These are phyloP conservation scores for Bolinopsis microptera DNA, from an alignment of 37 sponge, comb jelly and placozoan species.

Conservation along the genomic window DNA sequence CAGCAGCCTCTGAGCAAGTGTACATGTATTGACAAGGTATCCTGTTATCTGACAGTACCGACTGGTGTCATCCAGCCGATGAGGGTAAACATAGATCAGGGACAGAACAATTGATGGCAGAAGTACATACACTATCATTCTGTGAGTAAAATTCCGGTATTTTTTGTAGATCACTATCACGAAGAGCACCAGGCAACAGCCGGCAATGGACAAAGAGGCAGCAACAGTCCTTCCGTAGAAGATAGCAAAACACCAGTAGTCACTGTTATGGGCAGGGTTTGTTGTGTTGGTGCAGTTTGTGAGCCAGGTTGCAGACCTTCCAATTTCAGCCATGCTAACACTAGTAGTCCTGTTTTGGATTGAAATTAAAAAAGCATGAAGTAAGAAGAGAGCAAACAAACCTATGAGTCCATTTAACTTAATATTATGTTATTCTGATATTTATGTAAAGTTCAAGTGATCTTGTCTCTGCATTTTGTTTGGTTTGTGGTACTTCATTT, in stretches of 20 bases:
- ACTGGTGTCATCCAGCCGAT: neutral
- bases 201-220: conserved; percentile 1
- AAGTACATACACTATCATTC: neutral
- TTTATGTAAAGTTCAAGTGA: too few relatives aligned
- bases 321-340: neutral
- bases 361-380: too few relatives aligned
- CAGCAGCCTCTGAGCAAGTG: neutral
- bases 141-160: neutral
- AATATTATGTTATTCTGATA: too few relatives aligned
- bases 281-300: conserved; percentile 1
- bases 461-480: too few relatives aligned
- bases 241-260: neutral
- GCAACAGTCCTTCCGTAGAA: neutral
- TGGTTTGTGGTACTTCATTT: too few relatives aligned
- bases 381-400: too few relatives aligned
- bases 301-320: conserved; percentile 9
- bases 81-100: neutral
- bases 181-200: conserved; percentile 17
- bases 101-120: neutral
- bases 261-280: neutral
- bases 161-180: conserved; percentile 35
- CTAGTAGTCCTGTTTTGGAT: too few relatives aligned
- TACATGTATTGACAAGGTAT: neutral
- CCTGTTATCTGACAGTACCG: neutral
- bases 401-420: too few relatives aligned